A percentile compares a stretch with the other conserved stretches of the same genome.
Evolutionary conservation across 2,888 invertebrate species (phyloP).

Genomic region (Brenthis ino): DNA sequence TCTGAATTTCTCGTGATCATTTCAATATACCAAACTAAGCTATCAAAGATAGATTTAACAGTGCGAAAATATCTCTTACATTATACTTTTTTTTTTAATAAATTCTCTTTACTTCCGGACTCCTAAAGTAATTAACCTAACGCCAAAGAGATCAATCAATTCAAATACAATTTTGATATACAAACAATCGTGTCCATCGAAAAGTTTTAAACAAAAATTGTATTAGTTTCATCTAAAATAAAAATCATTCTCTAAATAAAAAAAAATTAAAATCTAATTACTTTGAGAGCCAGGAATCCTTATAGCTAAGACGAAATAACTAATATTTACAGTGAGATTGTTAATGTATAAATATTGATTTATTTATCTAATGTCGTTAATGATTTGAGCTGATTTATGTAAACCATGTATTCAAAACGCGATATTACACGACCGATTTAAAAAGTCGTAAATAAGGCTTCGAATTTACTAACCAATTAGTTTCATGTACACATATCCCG

Average conservation of each 20-base stretch:
- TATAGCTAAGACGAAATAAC: slow-evolving; percentile 65
- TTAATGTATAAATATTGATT: slow-evolving; percentile 73
- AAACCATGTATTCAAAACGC: slow-evolving; percentile 25
- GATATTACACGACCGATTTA: slow-evolving; percentile 47
- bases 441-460: slow-evolving; percentile 43
- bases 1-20: slow-evolving; percentile 22
- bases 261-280: slow-evolving; percentile 67
- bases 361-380: slow-evolving; percentile 78
- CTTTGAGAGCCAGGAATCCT: slow-evolving; percentile 82
- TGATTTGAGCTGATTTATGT: slow-evolving; percentile 74
- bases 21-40: slow-evolving; percentile 45
- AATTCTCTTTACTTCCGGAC: slow-evolving; percentile 80
- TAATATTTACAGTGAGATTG: slow-evolving; percentile 81
- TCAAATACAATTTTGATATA: slow-evolving; percentile 80
- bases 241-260: slow-evolving; percentile 66
- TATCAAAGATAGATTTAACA: slow-evolving; percentile 70
- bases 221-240: slow-evolving; percentile 60
- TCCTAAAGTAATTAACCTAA: slow-evolving; percentile 80
- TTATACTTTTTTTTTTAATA: slow-evolving; percentile 70
- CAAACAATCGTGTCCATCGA: slow-evolving; percentile 78
- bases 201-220: slow-evolving; percentile 72
- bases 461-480: slow-evolving; percentile 42
- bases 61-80: slow-evolving; percentile 81
- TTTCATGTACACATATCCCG: slow-evolving; percentile 41
- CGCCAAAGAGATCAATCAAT: slow-evolving; percentile 81